A percentile compares a stretch with the other conserved stretches of the same genome.
Conservation (phyloP, 2,797 vertebrate genomes). For the Rhabdophis nuchalis region DNA sequence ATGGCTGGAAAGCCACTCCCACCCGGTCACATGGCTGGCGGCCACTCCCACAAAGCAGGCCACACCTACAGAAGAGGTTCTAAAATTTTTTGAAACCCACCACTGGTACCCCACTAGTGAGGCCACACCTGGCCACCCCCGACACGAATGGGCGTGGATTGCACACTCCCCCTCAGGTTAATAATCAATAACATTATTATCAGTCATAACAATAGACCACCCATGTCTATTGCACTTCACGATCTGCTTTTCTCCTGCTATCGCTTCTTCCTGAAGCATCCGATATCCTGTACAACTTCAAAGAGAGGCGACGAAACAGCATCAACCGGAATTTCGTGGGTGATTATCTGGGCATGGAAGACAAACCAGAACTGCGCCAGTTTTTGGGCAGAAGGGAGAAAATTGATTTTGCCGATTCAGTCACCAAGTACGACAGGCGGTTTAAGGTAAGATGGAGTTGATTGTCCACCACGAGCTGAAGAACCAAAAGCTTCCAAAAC, state of each 20-base stretch:
- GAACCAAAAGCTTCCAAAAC: neutral
- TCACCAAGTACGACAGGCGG: conserved; percentile 93
- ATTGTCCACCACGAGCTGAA: neutral
- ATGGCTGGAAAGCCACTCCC: too few species aligned
- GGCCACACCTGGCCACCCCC: too few species aligned
- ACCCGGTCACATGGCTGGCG: too few species aligned
- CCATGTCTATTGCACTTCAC: neutral
- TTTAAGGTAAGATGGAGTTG: conserved; percentile 82
- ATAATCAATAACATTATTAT: neutral
- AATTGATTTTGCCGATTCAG: conserved; percentile 87
- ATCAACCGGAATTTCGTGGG: conserved; percentile 98
- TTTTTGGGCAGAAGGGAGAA: conserved; percentile 91
- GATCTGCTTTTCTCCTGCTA: too few species aligned
- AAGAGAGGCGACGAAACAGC: conserved; percentile 90
- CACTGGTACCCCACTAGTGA: neutral
- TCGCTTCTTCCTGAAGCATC: conserved; percentile 73
- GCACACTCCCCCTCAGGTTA: neutral
- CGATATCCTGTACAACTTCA: conserved; percentile 92
- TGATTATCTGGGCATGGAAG: conserved; percentile 95
- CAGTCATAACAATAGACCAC: neutral
- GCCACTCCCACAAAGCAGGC: too few species aligned
- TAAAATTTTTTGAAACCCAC: too few species aligned
- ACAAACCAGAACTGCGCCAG: conserved; percentile 87
- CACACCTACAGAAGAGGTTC: too few species aligned
- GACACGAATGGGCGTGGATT: too few species aligned